Conservation (phyloP, 2,113 vertebrate species). For the Tupaia tana region DNA sequence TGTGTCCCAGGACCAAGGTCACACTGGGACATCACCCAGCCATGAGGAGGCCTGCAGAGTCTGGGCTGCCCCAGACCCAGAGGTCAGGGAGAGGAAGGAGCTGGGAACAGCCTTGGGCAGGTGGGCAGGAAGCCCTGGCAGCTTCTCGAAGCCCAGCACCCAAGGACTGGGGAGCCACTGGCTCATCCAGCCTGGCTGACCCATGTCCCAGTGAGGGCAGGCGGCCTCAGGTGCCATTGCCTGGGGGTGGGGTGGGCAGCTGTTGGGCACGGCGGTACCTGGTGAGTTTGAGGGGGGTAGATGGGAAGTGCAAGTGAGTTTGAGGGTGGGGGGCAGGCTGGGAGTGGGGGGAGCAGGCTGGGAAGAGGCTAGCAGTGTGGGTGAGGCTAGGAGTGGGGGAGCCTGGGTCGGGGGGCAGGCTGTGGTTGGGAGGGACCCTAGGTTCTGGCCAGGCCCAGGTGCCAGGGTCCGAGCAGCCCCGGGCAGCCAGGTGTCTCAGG, state of each 20-base stretch:
- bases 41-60: background rate
- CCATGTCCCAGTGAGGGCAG: background rate
- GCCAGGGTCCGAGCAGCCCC: too few relatives aligned
- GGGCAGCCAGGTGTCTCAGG: too few relatives aligned
- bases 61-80: background rate
- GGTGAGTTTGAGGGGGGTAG: background rate
- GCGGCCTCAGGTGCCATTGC: rapidly evolving
- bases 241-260: background rate
- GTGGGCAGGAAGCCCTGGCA: background rate
- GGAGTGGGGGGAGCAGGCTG: rapidly evolving
- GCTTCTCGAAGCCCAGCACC: rapidly evolving
- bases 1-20: background rate
- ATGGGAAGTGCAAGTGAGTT: too few relatives aligned
- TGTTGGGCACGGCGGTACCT: background rate
- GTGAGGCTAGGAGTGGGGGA: too few relatives aligned
- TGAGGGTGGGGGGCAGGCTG: background rate
- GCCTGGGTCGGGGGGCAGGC: too few relatives aligned
- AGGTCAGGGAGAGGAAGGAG: too few relatives aligned
- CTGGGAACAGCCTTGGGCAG: rapidly evolving
- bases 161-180: background rate
- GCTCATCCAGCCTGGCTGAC: background rate
- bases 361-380: too few relatives aligned
- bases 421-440: too few relatives aligned
- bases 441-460: too few relatives aligned
- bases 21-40: background rate